Evolutionary conservation across 2,888 invertebrate genomes (phyloP), one percentile per base, ranked within the genome.

Genomic region (Dermolepida albohirtum): DNA sequence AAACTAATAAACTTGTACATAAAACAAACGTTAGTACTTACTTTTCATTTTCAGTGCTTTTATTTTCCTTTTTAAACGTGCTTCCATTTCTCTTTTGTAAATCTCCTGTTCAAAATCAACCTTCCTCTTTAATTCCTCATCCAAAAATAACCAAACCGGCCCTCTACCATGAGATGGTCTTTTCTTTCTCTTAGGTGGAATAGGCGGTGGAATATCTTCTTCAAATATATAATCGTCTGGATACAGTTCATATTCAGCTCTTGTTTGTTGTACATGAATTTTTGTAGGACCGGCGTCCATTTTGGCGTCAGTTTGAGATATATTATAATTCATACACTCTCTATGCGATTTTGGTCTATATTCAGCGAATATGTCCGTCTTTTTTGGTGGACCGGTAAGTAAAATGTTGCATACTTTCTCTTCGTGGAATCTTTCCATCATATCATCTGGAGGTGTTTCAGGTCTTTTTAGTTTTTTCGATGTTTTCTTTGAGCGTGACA

Each of bases 91-190:
- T 40, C n/a, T 57, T 50, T 64, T 78, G 75, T 44, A 67, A 22
- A 43, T 70, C 54, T 43, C 73, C 71, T 52, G 74, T 65, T 62
- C 40, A 6, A 17, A 14, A 10, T 69, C 69, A 8, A 40, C 29
- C 44, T 72, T 68, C 27, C 71, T 71, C 41, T 70, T 67, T 72
- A 74, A 76, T 41, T 74, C 74, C 71, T 81, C 80, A 16, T 80
- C 79, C 8, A 76, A n/a, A 67, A 77, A 80, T 57, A 73, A 70
- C 74, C 74, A 78, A 44, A 77, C 75, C 0, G 81, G 79, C 5
- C 76, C 77, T 22, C 77, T 70, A 5, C 78, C 78, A 44, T 71
- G 66, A 22, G 63, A 71, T 72, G 69, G 70, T 68, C 57, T 40
- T 39, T 62, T 68, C 59, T 22, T 57, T 27, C 50, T 67, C 44